Conservation (phyloP, 2,113 vertebrate species). For the Piaya cayana region DNA sequence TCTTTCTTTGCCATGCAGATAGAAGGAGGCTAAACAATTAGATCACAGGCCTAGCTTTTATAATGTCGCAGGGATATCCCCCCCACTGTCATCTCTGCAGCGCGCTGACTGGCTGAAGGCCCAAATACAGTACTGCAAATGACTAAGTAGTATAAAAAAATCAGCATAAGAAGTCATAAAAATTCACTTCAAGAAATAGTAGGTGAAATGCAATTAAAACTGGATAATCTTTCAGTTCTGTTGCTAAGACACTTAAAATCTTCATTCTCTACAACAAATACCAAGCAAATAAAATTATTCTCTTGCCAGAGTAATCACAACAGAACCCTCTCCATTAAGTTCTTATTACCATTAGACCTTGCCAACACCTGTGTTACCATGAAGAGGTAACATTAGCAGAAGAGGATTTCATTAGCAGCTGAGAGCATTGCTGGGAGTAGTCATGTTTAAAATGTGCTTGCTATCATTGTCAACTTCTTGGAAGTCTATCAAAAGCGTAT, state of each 20-base stretch:
- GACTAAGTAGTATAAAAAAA: not conserved
- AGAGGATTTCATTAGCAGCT: not conserved
- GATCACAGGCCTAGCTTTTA: not conserved
- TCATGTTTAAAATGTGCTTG: not conserved
- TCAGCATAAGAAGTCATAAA: not conserved
- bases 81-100: not conserved
- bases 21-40: not conserved
- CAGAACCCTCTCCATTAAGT: not conserved
- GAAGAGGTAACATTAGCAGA: too few relatives aligned
- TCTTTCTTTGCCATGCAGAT: not conserved
- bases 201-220: not conserved
- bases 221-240: not conserved
- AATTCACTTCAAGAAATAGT: not conserved
- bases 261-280: not conserved
- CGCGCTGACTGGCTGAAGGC: not conserved
- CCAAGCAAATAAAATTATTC: not conserved
- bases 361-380: not conserved
- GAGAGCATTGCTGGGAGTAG: not conserved
- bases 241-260: not conserved
- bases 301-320: not conserved
- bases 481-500: not conserved
- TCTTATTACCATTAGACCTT: not conserved
- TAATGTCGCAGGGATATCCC: accelerated
- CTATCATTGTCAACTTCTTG: not conserved
- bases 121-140: not conserved